phyloP scores from a whole-genome alignment of 1,140 invertebrate genomes.

The Ceratina calcarata region DNA sequence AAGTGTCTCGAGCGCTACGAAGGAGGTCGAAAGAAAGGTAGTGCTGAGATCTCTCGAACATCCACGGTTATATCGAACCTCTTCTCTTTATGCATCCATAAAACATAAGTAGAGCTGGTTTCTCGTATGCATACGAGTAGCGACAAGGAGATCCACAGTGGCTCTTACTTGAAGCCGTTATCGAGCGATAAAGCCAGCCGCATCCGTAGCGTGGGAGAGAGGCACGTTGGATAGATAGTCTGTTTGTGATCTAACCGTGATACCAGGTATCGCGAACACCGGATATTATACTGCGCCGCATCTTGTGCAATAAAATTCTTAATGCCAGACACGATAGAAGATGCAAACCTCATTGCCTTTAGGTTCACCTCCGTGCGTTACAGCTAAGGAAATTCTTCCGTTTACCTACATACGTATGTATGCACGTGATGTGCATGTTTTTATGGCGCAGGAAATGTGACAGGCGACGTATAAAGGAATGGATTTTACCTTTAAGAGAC shows the following conservation, averaged over 20 bases:
- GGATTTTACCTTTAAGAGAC: too few species aligned
- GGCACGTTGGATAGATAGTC: background rate
- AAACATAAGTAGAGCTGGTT: slow-evolving; percentile 38
- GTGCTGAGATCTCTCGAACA: slow-evolving; percentile 14
- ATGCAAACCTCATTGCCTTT: too few species aligned
- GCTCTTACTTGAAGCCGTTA: slow-evolving; percentile 39
- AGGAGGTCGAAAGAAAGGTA: slow-evolving; percentile 11
- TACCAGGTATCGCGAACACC: background rate
- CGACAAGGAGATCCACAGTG: slow-evolving; percentile 37
- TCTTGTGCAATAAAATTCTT: slow-evolving; percentile 21
- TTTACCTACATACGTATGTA: background rate
- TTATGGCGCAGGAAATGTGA: too few species aligned
- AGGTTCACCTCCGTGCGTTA: too few species aligned
- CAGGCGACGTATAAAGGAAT: too few species aligned
- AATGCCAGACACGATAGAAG: background rate
- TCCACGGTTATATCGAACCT: slow-evolving; percentile 24
- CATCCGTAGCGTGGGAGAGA: background rate
- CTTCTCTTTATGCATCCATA: slow-evolving; percentile 23
- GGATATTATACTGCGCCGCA: background rate
- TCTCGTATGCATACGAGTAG: slow-evolving; percentile 37
- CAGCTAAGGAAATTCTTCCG: background rate
- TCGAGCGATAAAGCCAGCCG: slow-evolving; percentile 50
- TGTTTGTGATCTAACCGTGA: slow-evolving; percentile 30
- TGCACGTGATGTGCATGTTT: background rate
- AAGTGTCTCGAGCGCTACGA: background rate